Percentiles rank a stretch among this genome's conserved stretches.
These are phyloP conservation scores for Trichogramma pretiosum DNA, from an alignment of 1,140 invertebrate species.

Conservation along the genomic window DNA sequence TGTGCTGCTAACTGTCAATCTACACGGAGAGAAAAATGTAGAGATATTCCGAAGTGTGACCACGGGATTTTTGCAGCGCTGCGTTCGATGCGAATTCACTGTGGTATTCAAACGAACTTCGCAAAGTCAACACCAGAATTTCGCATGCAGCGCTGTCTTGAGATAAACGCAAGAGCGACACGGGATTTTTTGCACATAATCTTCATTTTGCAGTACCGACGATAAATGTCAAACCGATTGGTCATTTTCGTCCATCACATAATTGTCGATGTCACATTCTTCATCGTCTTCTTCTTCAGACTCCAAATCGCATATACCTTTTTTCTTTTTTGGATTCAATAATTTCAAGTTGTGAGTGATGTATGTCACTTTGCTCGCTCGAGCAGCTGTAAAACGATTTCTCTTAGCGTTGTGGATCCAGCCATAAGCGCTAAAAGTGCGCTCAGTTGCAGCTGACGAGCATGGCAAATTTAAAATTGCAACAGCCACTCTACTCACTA, in stretches of 20 bases:
- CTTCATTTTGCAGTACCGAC: background rate
- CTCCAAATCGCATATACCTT: conserved; percentile 16
- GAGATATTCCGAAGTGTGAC: no score
- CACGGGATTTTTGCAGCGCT: no score
- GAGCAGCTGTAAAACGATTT: conserved; percentile 12
- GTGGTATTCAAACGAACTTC: background rate
- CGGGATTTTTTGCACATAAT: background rate
- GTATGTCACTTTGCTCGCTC: conserved; percentile 20
- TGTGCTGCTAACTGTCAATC: background rate
- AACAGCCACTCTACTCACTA: conserved; percentile 8
- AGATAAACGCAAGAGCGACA: background rate
- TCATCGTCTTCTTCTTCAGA: conserved; percentile 11
- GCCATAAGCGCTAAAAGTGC: conserved; percentile 18
- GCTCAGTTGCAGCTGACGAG: conserved; percentile 18
- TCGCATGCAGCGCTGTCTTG: background rate
- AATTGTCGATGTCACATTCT: background rate
- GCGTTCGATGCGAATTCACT: background rate
- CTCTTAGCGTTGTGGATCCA: conserved; percentile 22
- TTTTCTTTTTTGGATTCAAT: conserved; percentile 7
- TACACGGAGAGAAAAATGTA: background rate
- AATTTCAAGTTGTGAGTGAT: conserved; percentile 19
- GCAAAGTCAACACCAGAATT: background rate
- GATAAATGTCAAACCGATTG: background rate
- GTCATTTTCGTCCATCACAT: background rate
- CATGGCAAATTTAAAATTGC: conserved; percentile 16